Base-by-base conservation (phyloP, 2,888 invertebrate genomes). In the Drosophila dives region DNA sequence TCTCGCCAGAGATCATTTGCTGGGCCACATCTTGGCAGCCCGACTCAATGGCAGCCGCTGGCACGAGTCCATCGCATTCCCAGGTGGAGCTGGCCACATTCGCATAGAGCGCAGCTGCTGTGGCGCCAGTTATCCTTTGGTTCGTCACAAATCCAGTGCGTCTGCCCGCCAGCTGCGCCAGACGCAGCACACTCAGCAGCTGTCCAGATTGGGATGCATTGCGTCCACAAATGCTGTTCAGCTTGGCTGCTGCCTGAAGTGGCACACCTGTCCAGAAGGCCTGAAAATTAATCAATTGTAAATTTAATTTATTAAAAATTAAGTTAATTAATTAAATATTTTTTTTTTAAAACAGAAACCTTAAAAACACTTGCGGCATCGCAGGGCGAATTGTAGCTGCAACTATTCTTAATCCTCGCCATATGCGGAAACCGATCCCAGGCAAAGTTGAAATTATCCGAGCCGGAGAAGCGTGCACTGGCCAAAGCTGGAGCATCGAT, bases 111-210 rank as follows among this genome's bases (percentile, higher is more conserved):
- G 97, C 96, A 0, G 92, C 95, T 0, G 97, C 97, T 0, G 97
- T 97, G 0, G 97, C 97, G 85, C 98, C 97, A 0, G 97, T 97
- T 1, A 98, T 95, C 56, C 97, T 94, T 75, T 97, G 97, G 0
- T 96, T 98, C 0, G 98, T 98, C 3, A 98, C 97, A 62, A 98
- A 95, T 1, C 97, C 97, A 86, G 97, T 96, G 64, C 95, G 95
- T 93, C 96, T 96, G 20, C 95, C 95, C 34, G 95, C 95, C 3
- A 94, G 93, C 86, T 97, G 95, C 0, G 97, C 97, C 94, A 96
- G 95, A 0, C 94, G 93, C 12, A 97, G 92, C 26, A 97, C 94
- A 10, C 96, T 96, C 2, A 94, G 91, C 10, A 96, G 91, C 53
- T 94, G 94, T 20, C 94, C 93, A 6, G 93, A 89, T 0, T 95